Base-by-base conservation (phyloP, 1,140 invertebrate species). In the Trichonephila clavipes region DNA sequence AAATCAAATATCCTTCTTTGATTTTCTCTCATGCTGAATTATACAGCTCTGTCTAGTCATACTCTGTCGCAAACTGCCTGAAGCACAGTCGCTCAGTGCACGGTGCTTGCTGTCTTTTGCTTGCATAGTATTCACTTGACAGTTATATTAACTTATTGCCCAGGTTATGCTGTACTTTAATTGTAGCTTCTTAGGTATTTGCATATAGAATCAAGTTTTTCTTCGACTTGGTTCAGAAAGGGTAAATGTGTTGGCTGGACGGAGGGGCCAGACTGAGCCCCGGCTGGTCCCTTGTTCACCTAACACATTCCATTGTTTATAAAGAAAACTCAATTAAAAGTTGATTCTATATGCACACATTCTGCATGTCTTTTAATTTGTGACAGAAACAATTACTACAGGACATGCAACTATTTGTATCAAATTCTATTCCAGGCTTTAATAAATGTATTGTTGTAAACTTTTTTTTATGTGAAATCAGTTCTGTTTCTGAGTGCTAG, bases 11-110 rank as follows among this genome's bases (percentile, higher is more conserved):
- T 86, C 66, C 44, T 19, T 88, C 87, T 89, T 83, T 64, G 40
- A 64, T 90, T 94, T 88, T 88, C 40, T 82, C 81, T 89, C 87
- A 89, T 85, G 69, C 86, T 89, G 66, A 61, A 89, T 89, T 85
- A 77, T 93, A 89, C 92, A 94, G 92, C 93, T 94, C 88, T 94
- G 93, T 94, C 93, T 94, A 94, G 93, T 94, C 93, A 94, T 94
- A 83, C 86, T 88, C 88, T 90, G 87, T 89, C 61, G 93, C 77
- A 94, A 81, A 93, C 86, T 94, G 86, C 86, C 88, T 88, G 90
- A 85, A 92, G 90, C 90, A 92, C 90, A 85, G 90, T 92, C 77
- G 83, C 92, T 88, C 83, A 93, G 72, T 88, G 92, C 92, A 93
- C 92, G 72, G 92, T 93, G 92, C 92, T 93, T 93, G 69, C 86